Evolutionary conservation across 2,888 invertebrate species (phyloP).

Genomic region (Mystacides longicornis): DNA sequence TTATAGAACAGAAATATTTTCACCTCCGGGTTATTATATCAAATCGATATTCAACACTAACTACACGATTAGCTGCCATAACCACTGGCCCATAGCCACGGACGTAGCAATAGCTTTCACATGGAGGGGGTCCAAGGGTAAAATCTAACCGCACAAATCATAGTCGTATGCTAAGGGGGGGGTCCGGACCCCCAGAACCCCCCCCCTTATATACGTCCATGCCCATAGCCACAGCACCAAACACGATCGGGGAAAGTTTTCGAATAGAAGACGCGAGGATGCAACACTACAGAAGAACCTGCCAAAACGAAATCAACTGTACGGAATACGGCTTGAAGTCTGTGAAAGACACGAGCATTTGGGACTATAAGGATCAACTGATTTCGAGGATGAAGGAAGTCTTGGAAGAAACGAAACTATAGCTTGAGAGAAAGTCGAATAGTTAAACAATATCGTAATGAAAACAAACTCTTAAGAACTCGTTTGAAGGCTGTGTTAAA

Average conservation of each 20-base stretch:
- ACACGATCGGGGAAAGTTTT: too few relatives aligned
- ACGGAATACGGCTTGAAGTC: neutral
- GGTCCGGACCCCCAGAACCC: too few relatives aligned
- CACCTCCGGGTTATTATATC: neutral
- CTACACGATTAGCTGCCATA: neutral
- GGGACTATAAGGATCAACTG: neutral
- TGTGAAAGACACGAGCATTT: neutral
- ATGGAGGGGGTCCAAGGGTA: too few relatives aligned
- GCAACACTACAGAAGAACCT: neutral
- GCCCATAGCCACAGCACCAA: too few relatives aligned
- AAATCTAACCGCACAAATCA: too few relatives aligned
- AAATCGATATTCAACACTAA: neutral
- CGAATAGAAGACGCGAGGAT: neutral
- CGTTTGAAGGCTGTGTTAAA: too few relatives aligned
- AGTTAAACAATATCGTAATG: too few relatives aligned
- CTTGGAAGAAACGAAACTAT: neutral
- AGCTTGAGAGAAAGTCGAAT: neutral
- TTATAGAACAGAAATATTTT: neutral
- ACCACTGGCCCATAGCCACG: neutral
- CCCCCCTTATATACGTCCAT: too few relatives aligned
- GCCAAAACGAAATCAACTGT: neutral
- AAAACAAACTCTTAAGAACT: too few relatives aligned
- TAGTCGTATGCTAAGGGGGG: too few relatives aligned
- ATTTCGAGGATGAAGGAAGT: neutral
- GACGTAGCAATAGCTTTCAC: too few relatives aligned